Evolutionary conservation across 2,797 vertebrate species (phyloP).

Genomic region (Amniataba percoides): DNA sequence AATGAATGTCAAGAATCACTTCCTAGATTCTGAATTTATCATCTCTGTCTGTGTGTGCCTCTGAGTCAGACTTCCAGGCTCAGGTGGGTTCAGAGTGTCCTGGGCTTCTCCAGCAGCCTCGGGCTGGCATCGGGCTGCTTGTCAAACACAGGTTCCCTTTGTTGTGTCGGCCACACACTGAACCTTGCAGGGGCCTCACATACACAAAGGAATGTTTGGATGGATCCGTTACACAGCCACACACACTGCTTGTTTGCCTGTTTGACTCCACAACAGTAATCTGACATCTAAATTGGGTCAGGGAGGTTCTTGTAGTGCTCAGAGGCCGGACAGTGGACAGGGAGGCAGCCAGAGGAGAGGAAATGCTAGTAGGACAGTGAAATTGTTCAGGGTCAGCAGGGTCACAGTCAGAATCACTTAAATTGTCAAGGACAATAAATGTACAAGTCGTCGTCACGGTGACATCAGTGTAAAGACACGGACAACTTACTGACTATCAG

Average conservation of each 20-base stretch:
- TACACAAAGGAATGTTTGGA: slow-evolving; percentile 83
- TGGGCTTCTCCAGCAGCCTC: slow-evolving; percentile 52
- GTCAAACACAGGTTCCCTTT: slow-evolving; percentile 84
- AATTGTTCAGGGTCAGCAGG: slow-evolving; percentile 39
- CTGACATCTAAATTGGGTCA: slow-evolving; percentile 76
- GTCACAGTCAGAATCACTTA: slow-evolving; percentile 40
- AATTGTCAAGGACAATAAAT: slow-evolving; percentile 48
- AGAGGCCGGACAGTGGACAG: slow-evolving; percentile 37
- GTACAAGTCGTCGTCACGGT: slow-evolving; percentile 4
- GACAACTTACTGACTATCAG: slow-evolving; percentile 20
- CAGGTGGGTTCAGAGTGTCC: slow-evolving; percentile 61
- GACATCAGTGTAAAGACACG: slow-evolving; percentile 24
- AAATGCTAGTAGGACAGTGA: slow-evolving; percentile 38
- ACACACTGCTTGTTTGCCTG: slow-evolving; percentile 77
- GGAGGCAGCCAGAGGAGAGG: slow-evolving; percentile 47
- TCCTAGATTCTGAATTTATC: not conserved
- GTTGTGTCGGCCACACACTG: slow-evolving; percentile 79
- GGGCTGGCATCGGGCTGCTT: slow-evolving; percentile 62
- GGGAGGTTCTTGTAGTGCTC: slow-evolving; percentile 52
- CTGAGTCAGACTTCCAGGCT: slow-evolving; percentile 31
- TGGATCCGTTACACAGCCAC: slow-evolving; percentile 76
- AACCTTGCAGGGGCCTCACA: slow-evolving; percentile 78
- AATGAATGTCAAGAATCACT: not conserved
- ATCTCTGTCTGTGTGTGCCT: not conserved
- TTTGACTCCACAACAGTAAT: slow-evolving; percentile 78